Conservation (phyloP, 2,113 vertebrate species). For the Solea senegalensis region DNA sequence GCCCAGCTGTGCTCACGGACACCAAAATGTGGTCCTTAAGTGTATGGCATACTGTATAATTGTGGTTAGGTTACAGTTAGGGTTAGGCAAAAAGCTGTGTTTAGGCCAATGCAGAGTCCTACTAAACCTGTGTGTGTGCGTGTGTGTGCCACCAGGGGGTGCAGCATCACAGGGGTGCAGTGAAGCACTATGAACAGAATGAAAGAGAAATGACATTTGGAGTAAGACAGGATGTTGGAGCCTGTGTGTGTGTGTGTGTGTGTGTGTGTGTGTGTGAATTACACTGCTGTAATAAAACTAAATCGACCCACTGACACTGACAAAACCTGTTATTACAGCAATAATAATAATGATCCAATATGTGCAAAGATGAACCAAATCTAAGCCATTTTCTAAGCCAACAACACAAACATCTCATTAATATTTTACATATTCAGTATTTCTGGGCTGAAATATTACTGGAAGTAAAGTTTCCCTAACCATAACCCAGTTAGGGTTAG, state of each 20-base stretch:
- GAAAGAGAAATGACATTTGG: constrained; percentile 66
- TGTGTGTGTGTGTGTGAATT: not conserved
- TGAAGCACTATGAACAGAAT: constrained; percentile 38
- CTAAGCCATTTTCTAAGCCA: not conserved
- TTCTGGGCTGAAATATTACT: not conserved
- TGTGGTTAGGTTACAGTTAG: too few species aligned
- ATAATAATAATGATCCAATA: not conserved
- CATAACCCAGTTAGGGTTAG: too few species aligned
- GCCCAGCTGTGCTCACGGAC: too few species aligned
- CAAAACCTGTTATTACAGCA: not conserved
- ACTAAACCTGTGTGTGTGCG: constrained; percentile 4
- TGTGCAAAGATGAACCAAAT: not conserved
- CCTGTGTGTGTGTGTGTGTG: constrained; percentile 4
- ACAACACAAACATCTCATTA: not conserved
- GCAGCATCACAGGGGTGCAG: constrained; percentile 40
- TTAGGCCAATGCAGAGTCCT: too few species aligned
- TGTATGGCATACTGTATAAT: too few species aligned
- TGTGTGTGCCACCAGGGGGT: constrained; percentile 8
- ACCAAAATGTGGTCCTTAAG: too few species aligned
- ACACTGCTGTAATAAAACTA: not conserved
- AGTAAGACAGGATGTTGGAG: constrained; percentile 20
- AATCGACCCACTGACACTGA: constrained; percentile 1
- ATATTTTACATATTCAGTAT: not conserved
- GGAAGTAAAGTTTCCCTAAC: not conserved
- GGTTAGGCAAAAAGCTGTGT: too few species aligned